Evolutionary conservation across 37 sponge, comb jelly and placozoan species (phyloP), one percentile per base, ranked within the genome.

Genomic region (Axinella damicornis): DNA sequence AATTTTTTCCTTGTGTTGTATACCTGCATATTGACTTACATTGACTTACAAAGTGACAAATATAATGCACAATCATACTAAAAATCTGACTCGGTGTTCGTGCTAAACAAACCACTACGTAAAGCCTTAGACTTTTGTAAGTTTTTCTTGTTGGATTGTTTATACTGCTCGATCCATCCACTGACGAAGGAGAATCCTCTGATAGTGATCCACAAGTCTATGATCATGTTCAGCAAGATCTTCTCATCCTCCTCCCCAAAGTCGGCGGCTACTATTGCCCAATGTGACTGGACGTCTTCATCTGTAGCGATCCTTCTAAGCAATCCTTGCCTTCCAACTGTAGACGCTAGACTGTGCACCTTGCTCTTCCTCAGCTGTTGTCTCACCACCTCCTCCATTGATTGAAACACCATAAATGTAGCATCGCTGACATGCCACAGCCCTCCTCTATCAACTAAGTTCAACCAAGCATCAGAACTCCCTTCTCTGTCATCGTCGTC

Each of bases 81-180:
- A 46, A 9, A 46, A 46, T 46, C 46, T 46, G 46, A n/a, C n/a
- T n/a, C 46, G 9, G 46, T 46, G 46, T 46, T 46, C 4, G 6
- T 46, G 9, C 46, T 46, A 9, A 46, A 46, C 46, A 46, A 46
- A 46, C 46, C 46, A 46, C 46, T 46, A 9, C 46, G 46, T 74
- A 81, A 58, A 24, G 61, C 67, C 30, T 88, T 88, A 56, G 88
- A 65, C 74, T 67, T 73, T 65, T 88, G 82, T 12, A 65, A 31
- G 33, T 37, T 16, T 73, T 63, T 88, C 58, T 87, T 72, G 5
- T 38, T 73, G 24, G 65, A 2, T 36, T 88, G 75, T 27, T 88
- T 88, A 35, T 68, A 88, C 46, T 64, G 19, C 31, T 88, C 82
- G 61, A 88, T 81, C 27, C 38, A 88, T 14, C 77, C 41, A 31